Percentiles rank a stretch among this genome's conserved stretches.
These are phyloP conservation scores for Poliocrania exsul DNA, from an alignment of 2,797 vertebrate species.

Conservation along the genomic window DNA sequence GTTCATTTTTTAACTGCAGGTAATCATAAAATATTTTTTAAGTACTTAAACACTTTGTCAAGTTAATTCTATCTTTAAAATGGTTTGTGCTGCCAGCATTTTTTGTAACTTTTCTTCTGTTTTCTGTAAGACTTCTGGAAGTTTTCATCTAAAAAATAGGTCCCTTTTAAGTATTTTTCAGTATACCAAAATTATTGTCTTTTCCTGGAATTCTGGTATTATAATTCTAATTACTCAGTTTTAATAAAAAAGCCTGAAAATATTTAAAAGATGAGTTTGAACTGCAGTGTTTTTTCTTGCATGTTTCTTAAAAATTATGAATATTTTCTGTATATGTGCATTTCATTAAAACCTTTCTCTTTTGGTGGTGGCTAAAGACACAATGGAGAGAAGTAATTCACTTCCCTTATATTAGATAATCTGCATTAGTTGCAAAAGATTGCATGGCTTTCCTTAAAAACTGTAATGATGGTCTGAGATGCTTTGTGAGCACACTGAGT, in stretches of 20 bases:
- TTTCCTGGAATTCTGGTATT: background rate
- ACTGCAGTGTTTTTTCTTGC: background rate
- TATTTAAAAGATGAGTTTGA: background rate
- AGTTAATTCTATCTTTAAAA: background rate
- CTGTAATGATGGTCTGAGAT: background rate
- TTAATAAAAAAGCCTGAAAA: background rate
- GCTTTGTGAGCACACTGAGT: background rate
- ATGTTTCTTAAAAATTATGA: background rate
- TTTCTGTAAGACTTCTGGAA: background rate
- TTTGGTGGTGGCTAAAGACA: background rate
- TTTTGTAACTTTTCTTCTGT: background rate
- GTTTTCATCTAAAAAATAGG: background rate
- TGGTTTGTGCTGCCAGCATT: background rate
- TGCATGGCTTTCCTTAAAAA: background rate
- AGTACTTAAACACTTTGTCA: background rate
- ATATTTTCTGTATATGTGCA: background rate
- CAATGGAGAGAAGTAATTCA: background rate
- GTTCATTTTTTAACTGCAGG: background rate
- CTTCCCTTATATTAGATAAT: background rate
- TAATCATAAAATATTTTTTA: background rate
- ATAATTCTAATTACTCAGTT: background rate
- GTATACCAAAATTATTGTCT: background rate
- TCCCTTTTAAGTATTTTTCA: background rate
- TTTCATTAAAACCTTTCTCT: background rate
- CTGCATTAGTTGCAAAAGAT: background rate